Evolutionary conservation across 1,140 invertebrate species (phyloP).

Genomic region (Macrotrachela quadricornifera): DNA sequence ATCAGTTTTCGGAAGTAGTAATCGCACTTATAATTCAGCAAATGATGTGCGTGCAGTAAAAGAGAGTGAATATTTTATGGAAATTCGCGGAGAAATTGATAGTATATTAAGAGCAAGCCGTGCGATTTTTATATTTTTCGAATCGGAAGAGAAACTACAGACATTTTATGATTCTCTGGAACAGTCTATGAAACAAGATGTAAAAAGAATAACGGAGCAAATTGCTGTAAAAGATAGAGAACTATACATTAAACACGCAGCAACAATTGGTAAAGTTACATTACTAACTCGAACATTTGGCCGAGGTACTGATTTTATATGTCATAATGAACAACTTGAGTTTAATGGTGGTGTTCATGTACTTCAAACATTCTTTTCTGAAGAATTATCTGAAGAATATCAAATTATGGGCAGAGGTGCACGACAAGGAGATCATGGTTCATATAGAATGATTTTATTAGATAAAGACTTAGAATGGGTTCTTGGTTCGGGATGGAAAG

Average conservation of each 20-base stretch:
- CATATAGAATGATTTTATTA: no score
- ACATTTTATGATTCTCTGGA: background rate
- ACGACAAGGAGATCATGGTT: no score
- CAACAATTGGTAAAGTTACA: background rate
- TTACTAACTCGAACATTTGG: background rate
- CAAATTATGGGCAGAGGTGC: no score
- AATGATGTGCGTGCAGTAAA: background rate
- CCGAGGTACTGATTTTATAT: background rate
- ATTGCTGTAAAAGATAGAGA: background rate
- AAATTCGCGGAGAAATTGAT: background rate
- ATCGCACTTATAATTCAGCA: background rate
- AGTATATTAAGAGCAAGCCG: no score
- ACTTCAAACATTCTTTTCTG: no score
- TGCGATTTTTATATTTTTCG: background rate
- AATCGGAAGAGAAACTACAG: background rate
- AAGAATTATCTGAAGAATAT: no score
- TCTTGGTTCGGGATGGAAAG: no score
- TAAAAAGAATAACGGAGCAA: background rate
- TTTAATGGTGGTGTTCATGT: background rate
- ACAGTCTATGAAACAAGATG: background rate
- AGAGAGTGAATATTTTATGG: background rate
- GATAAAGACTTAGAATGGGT: no score
- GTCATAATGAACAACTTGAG: background rate
- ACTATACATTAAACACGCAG: background rate
- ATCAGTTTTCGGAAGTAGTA: background rate